Evolutionary conservation across 2,888 invertebrate genomes (phyloP).

Genomic region (Drosophila mettleri): DNA sequence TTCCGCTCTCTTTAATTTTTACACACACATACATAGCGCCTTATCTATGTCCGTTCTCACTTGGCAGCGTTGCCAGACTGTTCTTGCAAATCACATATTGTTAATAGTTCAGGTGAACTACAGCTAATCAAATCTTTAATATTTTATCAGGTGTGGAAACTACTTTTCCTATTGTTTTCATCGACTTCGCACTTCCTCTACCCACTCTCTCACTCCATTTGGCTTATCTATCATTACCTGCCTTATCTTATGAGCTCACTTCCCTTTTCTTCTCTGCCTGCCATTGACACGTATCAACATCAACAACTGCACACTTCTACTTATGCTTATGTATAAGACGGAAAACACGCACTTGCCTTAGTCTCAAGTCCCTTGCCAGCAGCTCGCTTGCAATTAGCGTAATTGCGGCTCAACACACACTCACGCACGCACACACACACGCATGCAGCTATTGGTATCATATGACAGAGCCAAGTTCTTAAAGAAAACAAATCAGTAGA

Average conservation of each 20-base stretch:
- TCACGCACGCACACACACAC: not conserved
- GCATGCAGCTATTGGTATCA: constrained; percentile 9
- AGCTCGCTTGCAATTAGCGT: constrained; percentile 60
- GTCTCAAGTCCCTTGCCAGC: constrained; percentile 39
- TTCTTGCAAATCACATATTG: constrained; percentile 7
- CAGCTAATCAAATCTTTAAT: not conserved
- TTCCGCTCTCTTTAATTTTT: constrained; percentile 1
- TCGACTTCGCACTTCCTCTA: not conserved
- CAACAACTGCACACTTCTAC: not conserved
- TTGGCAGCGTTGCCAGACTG: constrained; percentile 35
- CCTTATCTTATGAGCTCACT: constrained; percentile 50
- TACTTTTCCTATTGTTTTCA: not conserved
- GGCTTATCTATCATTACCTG: constrained; percentile 43
- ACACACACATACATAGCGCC: not conserved
- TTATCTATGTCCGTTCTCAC: constrained; percentile 10
- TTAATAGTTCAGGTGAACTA: constrained; percentile 5
- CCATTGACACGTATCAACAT: constrained; percentile 55
- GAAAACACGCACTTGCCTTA: constrained; percentile 38
- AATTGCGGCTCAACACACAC: constrained; percentile 55
- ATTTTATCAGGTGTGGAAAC: not conserved
- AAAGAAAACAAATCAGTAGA: not conserved
- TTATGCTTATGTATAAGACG: constrained; percentile 9
- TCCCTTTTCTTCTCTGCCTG: constrained; percentile 23
- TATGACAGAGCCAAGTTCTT: constrained; percentile 20
- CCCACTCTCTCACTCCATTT: not conserved